Evolutionary conservation across 2,888 invertebrate species (phyloP), one percentile per base, ranked within the genome.

Genomic region (Mellilla xanthometata): DNA sequence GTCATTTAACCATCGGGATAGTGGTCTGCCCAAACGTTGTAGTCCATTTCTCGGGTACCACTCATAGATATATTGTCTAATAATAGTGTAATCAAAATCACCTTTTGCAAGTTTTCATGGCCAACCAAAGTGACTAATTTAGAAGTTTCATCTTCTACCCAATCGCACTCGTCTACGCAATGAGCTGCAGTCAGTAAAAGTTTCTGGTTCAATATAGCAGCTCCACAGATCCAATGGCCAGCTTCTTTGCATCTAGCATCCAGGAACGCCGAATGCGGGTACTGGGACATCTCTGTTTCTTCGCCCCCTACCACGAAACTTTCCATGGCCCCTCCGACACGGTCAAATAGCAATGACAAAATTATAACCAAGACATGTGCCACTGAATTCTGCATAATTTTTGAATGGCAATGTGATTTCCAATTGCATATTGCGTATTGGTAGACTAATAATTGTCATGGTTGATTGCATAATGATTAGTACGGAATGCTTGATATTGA

Each of bases 31-130:
- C n/a, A n/a, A n/a, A n/a, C n/a, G n/a, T n/a, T n/a, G n/a, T n/a
- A n/a, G n/a, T n/a, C n/a, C n/a, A n/a, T n/a, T n/a, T n/a, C n/a
- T n/a, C n/a, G n/a, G n/a, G n/a, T n/a, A n/a, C n/a, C n/a, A n/a
- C n/a, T n/a, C n/a, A n/a, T n/a, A n/a, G n/a, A n/a, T n/a, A n/a
- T n/a, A n/a, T n/a, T n/a, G n/a, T n/a, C n/a, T n/a, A n/a, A n/a
- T n/a, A n/a, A n/a, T n/a, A n/a, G n/a, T n/a, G n/a, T n/a, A n/a
- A n/a, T 5, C 3, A 19, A 5, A 19, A 4, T 39, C 36, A 48
- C 48, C 39, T 35, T 12, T n/a, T 15, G 36, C 8, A 44, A 4
- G 9, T 38, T 28, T 10, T 35, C 29, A 26, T 40, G 46, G 6
- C 36, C 43, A 19, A 27, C 32, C 22, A 31, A 40, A 12, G 22